Evolutionary conservation across 2,797 vertebrate genomes (phyloP).

Genomic region (Mus minutoides): DNA sequence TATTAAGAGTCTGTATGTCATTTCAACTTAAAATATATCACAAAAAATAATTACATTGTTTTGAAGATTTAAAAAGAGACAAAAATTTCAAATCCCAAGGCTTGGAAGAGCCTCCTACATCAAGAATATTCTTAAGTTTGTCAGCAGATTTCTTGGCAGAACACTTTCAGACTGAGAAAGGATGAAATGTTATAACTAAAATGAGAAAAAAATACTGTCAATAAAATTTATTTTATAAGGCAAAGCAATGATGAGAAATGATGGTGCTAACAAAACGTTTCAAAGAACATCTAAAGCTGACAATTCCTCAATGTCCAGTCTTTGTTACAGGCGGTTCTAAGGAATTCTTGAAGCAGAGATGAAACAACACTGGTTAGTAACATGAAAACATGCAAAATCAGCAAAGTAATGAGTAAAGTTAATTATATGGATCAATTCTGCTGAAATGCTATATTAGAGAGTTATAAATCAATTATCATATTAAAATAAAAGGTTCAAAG

Average conservation of each 20-base stretch:
- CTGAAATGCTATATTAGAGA: too few relatives aligned
- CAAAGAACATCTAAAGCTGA: neutral
- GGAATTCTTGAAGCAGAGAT: neutral
- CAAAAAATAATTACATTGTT: neutral
- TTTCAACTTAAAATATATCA: neutral
- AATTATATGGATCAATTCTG: neutral
- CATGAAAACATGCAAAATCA: neutral
- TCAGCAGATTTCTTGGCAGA: neutral
- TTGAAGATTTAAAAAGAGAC: neutral
- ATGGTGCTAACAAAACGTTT: neutral
- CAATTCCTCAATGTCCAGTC: neutral
- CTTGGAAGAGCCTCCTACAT: neutral
- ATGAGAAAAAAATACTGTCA: neutral
- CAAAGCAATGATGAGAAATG: neutral
- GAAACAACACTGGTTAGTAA: neutral
- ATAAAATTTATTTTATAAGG: neutral
- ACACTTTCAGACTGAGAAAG: neutral
- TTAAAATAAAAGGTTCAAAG: neutral
- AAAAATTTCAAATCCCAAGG: neutral
- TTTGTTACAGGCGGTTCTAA: neutral
- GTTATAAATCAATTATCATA: neutral
- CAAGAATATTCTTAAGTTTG: neutral
- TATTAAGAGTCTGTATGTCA: neutral
- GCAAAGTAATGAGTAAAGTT: neutral
- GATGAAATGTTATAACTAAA: neutral